Evolutionary conservation across 2,113 vertebrate genomes (phyloP).

Genomic region (Seriola aureovittata): DNA sequence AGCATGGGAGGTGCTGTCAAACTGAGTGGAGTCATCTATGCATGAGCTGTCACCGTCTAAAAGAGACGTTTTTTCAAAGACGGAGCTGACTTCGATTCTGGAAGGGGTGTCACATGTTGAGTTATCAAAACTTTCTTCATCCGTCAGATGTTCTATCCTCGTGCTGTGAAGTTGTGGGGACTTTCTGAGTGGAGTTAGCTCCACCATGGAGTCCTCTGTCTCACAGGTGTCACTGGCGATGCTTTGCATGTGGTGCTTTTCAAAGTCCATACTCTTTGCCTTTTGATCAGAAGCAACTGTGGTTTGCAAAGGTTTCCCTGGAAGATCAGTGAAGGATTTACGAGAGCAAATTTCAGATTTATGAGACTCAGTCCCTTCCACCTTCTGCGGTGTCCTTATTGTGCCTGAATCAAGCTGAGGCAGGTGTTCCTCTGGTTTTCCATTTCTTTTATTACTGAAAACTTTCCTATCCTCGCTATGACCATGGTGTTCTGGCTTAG

Average conservation of each 20-base stretch:
- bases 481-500: constrained; percentile 46
- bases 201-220: constrained; percentile 40
- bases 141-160: constrained; percentile 32
- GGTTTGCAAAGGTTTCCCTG: constrained; percentile 43
- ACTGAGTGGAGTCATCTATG: constrained; percentile 49
- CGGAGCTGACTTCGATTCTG: constrained; percentile 41
- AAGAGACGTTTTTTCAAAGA: constrained; percentile 58
- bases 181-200: constrained; percentile 41
- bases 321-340: constrained; percentile 44
- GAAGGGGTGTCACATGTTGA: constrained; percentile 48
- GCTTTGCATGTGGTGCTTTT: constrained; percentile 40
- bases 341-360: constrained; percentile 27
- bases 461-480: constrained; percentile 38
- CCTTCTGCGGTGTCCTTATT: constrained; percentile 24
- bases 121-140: constrained; percentile 60
- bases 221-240: constrained; percentile 24
- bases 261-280: constrained; percentile 30
- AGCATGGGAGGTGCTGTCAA: constrained; percentile 38
- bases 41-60: constrained; percentile 39
- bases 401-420: constrained; percentile 40
- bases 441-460: constrained; percentile 27
- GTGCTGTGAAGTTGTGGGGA: constrained; percentile 55
- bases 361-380: constrained; percentile 42
- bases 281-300: constrained; percentile 38
- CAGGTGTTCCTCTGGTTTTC: constrained; percentile 41